Conservation (phyloP, 2,888 invertebrate species). For the Augiades crinisus region DNA sequence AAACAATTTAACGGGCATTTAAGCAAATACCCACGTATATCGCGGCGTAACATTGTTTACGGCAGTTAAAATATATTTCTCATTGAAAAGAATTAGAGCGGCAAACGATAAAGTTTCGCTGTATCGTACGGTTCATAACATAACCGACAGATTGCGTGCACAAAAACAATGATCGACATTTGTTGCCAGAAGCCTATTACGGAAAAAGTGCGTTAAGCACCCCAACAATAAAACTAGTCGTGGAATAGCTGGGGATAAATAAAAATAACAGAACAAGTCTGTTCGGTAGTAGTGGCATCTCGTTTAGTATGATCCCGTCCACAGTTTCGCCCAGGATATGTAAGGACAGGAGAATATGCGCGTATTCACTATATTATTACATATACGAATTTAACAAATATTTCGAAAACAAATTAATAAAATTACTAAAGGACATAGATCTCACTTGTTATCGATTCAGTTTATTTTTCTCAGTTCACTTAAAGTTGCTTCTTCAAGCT, state of each 20-base stretch:
- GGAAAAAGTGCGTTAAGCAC: constrained; percentile 54
- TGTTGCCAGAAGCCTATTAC: constrained; percentile 53
- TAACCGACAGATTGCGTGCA: constrained; percentile 64
- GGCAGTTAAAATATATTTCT: constrained; percentile 41
- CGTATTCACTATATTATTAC: no score
- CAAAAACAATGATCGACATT: constrained; percentile 63
- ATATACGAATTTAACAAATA: no score
- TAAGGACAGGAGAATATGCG: no score
- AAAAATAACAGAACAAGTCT: constrained; percentile 40
- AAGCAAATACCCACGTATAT: neutral
- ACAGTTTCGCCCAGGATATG: no score
- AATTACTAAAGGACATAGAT: no score
- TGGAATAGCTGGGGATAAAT: constrained; percentile 35
- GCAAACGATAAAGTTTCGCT: constrained; percentile 47
- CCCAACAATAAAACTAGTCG: constrained; percentile 52
- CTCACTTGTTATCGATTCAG: no score
- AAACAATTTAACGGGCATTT: neutral
- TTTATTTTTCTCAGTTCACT: constrained; percentile 1
- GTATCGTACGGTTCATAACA: constrained; percentile 42
- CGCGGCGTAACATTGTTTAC: constrained; percentile 32
- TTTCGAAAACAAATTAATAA: no score
- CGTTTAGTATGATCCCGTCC: no score
- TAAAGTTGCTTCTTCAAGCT: constrained; percentile 14
- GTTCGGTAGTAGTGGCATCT: constrained; percentile 23
- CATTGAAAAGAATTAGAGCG: constrained; percentile 50